phyloP scores from a whole-genome alignment of 2,113 vertebrate species.

The Origma solitaria region DNA sequence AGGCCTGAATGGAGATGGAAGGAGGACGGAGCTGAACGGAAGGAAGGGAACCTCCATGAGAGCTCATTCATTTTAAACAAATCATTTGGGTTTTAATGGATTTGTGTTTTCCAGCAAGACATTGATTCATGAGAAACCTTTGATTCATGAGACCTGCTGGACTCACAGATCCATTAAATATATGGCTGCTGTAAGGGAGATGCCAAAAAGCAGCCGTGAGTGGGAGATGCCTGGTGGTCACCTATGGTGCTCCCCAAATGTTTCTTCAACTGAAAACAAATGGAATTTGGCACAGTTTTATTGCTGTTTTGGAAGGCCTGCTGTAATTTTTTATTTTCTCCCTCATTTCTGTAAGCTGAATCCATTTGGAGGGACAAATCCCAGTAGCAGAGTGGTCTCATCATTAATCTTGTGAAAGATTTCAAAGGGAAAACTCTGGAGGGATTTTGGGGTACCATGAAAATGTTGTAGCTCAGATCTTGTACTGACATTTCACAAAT shows the following conservation, averaged over 20 bases:
- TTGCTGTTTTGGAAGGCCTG: neutral
- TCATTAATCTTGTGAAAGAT: neutral
- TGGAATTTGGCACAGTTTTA: neutral
- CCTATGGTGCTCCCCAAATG: neutral
- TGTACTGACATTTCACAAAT: neutral
- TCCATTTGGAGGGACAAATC: neutral
- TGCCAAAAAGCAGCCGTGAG: neutral
- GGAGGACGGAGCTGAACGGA: neutral
- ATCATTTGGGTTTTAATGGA: neutral
- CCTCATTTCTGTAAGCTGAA: neutral
- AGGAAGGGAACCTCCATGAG: neutral
- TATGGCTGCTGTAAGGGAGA: neutral
- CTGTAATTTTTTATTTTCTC: neutral
- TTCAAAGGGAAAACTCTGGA: neutral
- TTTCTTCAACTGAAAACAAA: neutral
- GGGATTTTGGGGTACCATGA: neutral
- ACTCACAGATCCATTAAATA: neutral
- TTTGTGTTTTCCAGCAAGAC: neutral
- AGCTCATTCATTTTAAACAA: neutral
- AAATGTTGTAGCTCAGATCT: neutral
- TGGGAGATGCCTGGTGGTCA: neutral
- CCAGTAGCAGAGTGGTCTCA: neutral
- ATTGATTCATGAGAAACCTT: neutral
- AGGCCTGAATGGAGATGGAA: neutral
- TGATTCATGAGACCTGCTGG: constrained; percentile 7